These are phyloP conservation scores for Platichthys flesus DNA, from an alignment of 2,113 vertebrate species.

Conservation along the genomic window DNA sequence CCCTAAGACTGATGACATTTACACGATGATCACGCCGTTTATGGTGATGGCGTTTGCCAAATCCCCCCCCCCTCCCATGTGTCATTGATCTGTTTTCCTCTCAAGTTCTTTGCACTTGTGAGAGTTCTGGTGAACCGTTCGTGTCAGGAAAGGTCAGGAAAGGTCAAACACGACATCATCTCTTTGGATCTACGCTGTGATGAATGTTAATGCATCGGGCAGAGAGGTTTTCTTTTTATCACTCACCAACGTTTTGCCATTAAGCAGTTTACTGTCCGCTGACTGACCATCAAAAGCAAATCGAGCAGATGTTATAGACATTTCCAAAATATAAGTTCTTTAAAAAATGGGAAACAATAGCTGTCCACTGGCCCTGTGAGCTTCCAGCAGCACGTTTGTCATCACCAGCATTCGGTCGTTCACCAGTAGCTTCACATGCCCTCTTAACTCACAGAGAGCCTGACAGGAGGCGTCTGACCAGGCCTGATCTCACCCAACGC, in stretches of 20 bases:
- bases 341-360: constrained; percentile 12
- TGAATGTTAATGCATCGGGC: neutral
- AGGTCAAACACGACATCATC: constrained; percentile 22
- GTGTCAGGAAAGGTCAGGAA: constrained; percentile 17
- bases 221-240: neutral
- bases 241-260: neutral
- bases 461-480: constrained; percentile 21
- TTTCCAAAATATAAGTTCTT: constrained; percentile 34
- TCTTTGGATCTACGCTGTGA: no score
- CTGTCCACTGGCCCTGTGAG: constrained; percentile 13
- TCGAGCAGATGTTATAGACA: constrained; percentile 36
- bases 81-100: constrained; percentile 63
- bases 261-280: constrained; percentile 30
- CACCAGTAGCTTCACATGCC: constrained; percentile 21
- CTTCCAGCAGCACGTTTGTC: constrained; percentile 18
- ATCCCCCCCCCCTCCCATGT: constrained; percentile 43
- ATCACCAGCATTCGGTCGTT: constrained; percentile 25
- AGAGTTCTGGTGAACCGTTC: constrained; percentile 6
- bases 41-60: constrained; percentile 65
- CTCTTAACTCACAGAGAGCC: constrained; percentile 5
- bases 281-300: constrained; percentile 8
- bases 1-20: constrained; percentile 71
- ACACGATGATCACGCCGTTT: constrained; percentile 65
- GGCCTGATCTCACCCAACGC: constrained; percentile 33
- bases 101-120: constrained; percentile 56